phyloP scores from a whole-genome alignment of 2,888 invertebrate genomes.

The Drosophila lutescens region DNA sequence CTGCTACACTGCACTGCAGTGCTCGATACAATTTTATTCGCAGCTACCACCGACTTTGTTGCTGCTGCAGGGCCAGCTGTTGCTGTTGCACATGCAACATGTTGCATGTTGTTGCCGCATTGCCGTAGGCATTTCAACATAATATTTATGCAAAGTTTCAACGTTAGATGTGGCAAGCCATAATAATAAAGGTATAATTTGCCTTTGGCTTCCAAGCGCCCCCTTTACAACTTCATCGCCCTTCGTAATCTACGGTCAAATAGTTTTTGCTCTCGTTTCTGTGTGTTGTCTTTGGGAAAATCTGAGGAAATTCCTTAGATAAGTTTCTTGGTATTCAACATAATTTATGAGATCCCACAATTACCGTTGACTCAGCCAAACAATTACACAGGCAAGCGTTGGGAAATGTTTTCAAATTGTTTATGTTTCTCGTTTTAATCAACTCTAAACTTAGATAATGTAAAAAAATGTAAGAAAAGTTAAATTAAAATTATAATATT shows the following conservation, averaged over 20 bases:
- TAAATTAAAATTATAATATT: no score
- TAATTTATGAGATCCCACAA: slow-evolving; percentile 58
- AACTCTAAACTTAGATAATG: not conserved
- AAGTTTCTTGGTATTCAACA: slow-evolving; percentile 55
- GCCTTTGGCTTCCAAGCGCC: slow-evolving; percentile 9
- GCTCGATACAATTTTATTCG: slow-evolving; percentile 21
- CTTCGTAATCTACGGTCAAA: slow-evolving; percentile 59
- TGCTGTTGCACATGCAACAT: slow-evolving; percentile 69
- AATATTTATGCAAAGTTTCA: slow-evolving; percentile 70
- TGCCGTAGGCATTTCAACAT: slow-evolving; percentile 43
- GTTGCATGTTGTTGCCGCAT: slow-evolving; percentile 63
- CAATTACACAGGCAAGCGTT: slow-evolving; percentile 26
- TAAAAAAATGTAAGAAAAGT: no score
- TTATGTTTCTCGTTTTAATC: not conserved
- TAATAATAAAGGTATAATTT: slow-evolving; percentile 54
- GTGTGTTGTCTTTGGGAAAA: slow-evolving; percentile 51
- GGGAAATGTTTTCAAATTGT: slow-evolving; percentile 6
- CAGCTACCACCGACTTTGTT: slow-evolving; percentile 28
- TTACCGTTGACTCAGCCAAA: slow-evolving; percentile 46
- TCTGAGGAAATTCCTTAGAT: slow-evolving; percentile 58
- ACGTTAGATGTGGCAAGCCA: slow-evolving; percentile 68
- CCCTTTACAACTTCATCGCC: slow-evolving; percentile 9
- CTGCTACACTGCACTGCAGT: slow-evolving; percentile 14
- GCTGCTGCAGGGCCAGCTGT: slow-evolving; percentile 39
- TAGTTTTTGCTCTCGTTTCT: slow-evolving; percentile 43